A percentile compares a stretch with the other conserved stretches of the same genome.
phyloP scores from a whole-genome alignment of 2,113 vertebrate genomes.

The Dolichallabes microphthalmus region DNA sequence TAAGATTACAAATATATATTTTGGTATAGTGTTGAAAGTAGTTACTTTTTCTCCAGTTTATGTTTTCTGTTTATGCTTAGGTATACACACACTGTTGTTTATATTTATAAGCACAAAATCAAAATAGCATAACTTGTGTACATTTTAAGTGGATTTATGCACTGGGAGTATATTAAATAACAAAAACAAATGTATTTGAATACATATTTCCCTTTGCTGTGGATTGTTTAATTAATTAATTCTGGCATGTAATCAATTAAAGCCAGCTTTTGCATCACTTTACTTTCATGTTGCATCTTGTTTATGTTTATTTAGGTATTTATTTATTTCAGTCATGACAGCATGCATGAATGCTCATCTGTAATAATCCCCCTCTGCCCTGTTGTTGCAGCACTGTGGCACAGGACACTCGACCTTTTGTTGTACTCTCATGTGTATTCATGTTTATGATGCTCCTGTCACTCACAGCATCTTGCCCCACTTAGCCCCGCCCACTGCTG shows the following conservation, averaged over 20 bases:
- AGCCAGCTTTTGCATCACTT: neutral
- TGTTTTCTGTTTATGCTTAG: neutral
- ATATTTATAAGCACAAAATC: neutral
- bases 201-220: neutral
- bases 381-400: neutral
- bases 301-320: neutral
- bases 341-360: neutral
- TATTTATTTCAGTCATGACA: neutral
- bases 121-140: neutral
- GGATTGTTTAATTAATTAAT: neutral
- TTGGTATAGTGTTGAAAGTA: neutral
- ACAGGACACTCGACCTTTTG: constrained; percentile 16
- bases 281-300: neutral
- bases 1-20: neutral
- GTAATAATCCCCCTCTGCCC: neutral
- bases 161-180: neutral
- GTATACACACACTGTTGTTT: neutral
- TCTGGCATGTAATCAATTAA: neutral
- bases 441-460: neutral
- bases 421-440: constrained; percentile 12
- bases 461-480: constrained; percentile 15
- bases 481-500: constrained; percentile 20
- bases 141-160: neutral
- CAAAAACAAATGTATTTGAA: neutral
- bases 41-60: neutral